These are phyloP conservation scores for Acromyrmex echinatior DNA, from an alignment of 1,140 invertebrate species.

Conservation along the genomic window DNA sequence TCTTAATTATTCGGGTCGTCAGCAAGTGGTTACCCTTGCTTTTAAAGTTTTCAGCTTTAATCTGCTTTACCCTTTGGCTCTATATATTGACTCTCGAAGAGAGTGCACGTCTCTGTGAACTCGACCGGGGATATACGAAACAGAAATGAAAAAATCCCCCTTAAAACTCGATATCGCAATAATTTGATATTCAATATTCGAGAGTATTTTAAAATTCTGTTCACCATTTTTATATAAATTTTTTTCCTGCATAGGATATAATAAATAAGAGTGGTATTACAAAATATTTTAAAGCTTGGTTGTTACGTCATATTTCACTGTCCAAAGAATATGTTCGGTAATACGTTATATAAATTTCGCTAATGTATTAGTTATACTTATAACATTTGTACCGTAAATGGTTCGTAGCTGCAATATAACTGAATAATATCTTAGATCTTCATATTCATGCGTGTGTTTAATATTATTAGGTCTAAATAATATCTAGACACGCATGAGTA, in stretches of 20 bases:
- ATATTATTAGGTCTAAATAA: too few relatives aligned
- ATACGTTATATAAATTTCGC: neutral
- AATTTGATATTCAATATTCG: constrained; percentile 21
- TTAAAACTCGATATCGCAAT: neutral
- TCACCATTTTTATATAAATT: neutral
- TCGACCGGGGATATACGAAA: constrained; percentile 22
- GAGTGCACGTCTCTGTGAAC: constrained; percentile 26
- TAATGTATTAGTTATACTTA: neutral
- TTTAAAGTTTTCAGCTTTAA: constrained; percentile 53
- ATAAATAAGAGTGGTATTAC: neutral
- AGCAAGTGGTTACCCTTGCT: neutral
- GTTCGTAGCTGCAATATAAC: neutral
- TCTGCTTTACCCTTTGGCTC: constrained; percentile 22
- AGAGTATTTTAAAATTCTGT: neutral
- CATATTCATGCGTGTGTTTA: too few relatives aligned
- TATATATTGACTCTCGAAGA: constrained; percentile 42
- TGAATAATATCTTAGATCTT: constrained; percentile 4
- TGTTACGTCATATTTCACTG: neutral
- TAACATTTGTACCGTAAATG: neutral
- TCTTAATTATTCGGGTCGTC: constrained; percentile 47
- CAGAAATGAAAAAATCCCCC: constrained; percentile 6
- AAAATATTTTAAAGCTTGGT: neutral
- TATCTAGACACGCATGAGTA: neutral
- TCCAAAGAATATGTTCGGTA: neutral
- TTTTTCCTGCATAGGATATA: neutral